Evolutionary conservation across 2,797 vertebrate genomes (phyloP).

Genomic region (Petrocephalus schoutedeni): DNA sequence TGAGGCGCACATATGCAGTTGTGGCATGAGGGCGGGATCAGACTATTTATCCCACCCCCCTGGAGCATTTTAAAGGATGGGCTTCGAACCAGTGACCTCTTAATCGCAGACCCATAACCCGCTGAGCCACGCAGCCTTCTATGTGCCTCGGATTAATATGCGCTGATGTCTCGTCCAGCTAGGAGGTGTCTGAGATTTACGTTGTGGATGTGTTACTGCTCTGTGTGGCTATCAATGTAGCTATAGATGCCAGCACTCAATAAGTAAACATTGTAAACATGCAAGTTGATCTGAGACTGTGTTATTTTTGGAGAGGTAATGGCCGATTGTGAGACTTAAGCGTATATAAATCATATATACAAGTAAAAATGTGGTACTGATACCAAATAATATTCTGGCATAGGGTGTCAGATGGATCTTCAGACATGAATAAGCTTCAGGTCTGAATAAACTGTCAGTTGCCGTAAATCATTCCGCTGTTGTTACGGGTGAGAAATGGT

Average conservation of each 20-base stretch:
- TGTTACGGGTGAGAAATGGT: background rate
- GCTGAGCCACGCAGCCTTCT: background rate
- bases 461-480: background rate
- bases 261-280: conserved; percentile 5
- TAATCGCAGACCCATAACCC: background rate
- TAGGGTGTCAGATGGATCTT: background rate
- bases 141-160: background rate
- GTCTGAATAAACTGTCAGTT: background rate
- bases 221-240: background rate
- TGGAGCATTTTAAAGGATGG: background rate
- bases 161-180: background rate
- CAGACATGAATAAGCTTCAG: background rate
- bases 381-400: background rate
- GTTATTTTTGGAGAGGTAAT: background rate
- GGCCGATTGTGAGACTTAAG: background rate
- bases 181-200: background rate
- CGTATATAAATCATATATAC: background rate
- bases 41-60: background rate
- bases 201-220: background rate
- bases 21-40: background rate
- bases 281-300: background rate
- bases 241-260: background rate
- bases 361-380: background rate
- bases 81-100: background rate
- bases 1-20: background rate